Base-by-base conservation (phyloP, 2,888 invertebrate genomes). In the Tricholauxania praeusta region DNA sequence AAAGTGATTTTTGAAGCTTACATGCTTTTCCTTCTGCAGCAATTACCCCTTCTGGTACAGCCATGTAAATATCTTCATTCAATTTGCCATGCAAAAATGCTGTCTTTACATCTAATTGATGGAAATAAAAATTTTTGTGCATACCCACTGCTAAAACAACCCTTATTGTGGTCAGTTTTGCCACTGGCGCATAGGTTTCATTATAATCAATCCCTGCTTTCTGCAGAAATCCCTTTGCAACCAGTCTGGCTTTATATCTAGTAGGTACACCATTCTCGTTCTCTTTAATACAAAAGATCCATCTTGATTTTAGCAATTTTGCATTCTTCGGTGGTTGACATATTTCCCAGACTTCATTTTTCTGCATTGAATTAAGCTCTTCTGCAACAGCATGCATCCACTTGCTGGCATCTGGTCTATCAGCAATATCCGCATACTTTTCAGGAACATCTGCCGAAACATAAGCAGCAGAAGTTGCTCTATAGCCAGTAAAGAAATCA, bases 151-250 rank as follows among this genome's bases (percentile, higher is more conserved):
- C 71, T 14, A 75, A 62, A 6, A 74, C 48, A 62, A 71, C 47
- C 63, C 74, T 32, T 12, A 76, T 69, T 22, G 74, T 75, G 15
- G 68, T 52, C 17, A 76, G 65, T 48, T 76, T 74, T 49, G 72
- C 74, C 3, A 74, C 75, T 47, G 75, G 66, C 71, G n/a, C n/a
- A n/a, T n/a, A n/a, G n/a, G n/a, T n/a, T 12, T 74, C 72, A 12
- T 71, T 28, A 32, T 72, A 75, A 57, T 77, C 73, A 1, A 75
- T 22, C 15, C 74, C 74, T 48, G 19, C 53, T 28, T 75, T 73
- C 47, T 75, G 71, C 6, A 75, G 48, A 67, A 53, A 75, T 2
- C 72, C 74, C 65, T 71, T 77, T 55, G 51, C 74, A 17, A 77
- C 64, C 8, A 74, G 48, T 19, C 69, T 70, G 1, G 73, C 68